These are phyloP conservation scores for Hydrocynus forskahlii DNA, from an alignment of 2,797 vertebrate genomes.

Conservation along the genomic window DNA sequence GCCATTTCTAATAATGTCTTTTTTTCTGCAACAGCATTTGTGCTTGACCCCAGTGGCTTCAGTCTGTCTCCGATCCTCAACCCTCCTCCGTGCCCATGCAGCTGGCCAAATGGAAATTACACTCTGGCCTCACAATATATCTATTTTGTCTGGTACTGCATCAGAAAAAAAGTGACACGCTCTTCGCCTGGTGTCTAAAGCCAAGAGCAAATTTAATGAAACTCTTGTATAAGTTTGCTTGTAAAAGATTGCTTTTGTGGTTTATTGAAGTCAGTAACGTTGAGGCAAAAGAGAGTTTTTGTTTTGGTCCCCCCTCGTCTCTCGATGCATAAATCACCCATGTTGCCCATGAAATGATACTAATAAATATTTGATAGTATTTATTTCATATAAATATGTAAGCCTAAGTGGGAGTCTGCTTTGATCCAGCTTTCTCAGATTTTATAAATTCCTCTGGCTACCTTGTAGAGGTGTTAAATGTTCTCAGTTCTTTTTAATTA, in stretches of 20 bases:
- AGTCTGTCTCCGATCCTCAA: slow-evolving; percentile 77
- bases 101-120: slow-evolving; percentile 47
- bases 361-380: slow-evolving; percentile 16
- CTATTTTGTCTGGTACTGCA: slow-evolving; percentile 35
- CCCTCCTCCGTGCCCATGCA: slow-evolving; percentile 56
- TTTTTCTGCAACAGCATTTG: slow-evolving; percentile 76
- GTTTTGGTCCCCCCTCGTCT: background rate
- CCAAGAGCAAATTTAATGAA: slow-evolving; percentile 43
- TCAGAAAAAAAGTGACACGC: slow-evolving; percentile 24
- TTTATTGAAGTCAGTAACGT: slow-evolving; percentile 24
- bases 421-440: slow-evolving; percentile 6
- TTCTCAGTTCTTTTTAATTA: slow-evolving; percentile 23
- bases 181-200: slow-evolving; percentile 20
- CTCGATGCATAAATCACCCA: slow-evolving; percentile 24
- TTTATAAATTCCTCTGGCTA: slow-evolving; percentile 5
- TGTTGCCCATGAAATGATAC: slow-evolving; percentile 1
- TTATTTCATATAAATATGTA: slow-evolving; percentile 19
- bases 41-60: slow-evolving; percentile 81
- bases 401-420: background rate
- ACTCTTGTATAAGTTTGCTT: slow-evolving; percentile 14
- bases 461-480: slow-evolving; percentile 13
- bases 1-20: slow-evolving; percentile 82
- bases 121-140: slow-evolving; percentile 42
- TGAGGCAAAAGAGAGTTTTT: background rate
- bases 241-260: slow-evolving; percentile 25